Conservation (phyloP, 2,797 vertebrate genomes). For the Gadopsis bispinosus region DNA sequence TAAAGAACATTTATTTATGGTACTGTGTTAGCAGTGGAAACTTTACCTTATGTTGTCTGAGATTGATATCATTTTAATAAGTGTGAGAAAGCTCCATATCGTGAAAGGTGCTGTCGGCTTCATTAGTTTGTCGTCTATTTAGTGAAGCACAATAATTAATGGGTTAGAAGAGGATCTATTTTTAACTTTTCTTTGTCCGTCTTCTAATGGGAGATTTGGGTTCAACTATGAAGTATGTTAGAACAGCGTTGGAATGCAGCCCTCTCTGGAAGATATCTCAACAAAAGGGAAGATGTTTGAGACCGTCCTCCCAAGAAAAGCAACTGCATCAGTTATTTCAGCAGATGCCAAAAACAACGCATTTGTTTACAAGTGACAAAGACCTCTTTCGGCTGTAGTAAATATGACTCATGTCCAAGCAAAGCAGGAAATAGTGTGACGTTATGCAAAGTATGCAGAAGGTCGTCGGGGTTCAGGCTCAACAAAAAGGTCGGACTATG, state of each 20-base stretch:
- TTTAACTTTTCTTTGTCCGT: slow-evolving; percentile 13
- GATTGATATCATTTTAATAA: slow-evolving; percentile 18
- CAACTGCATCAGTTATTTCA: neutral
- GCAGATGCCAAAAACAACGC: no score
- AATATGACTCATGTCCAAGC: neutral
- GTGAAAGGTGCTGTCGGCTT: slow-evolving; percentile 35
- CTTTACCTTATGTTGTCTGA: slow-evolving; percentile 41
- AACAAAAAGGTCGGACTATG: neutral
- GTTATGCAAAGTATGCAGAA: no score
- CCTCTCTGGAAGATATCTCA: neutral
- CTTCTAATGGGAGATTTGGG: slow-evolving; percentile 39
- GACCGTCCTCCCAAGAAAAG: neutral
- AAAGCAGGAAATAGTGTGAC: neutral
- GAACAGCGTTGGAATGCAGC: neutral
- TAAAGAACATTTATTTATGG: slow-evolving; percentile 61
- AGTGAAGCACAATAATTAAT: slow-evolving; percentile 37
- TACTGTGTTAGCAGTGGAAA: slow-evolving; percentile 17
- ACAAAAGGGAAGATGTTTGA: neutral
- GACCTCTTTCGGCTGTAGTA: neutral
- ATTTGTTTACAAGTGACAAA: neutral
- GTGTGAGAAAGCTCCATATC: slow-evolving; percentile 24
- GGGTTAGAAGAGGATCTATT: slow-evolving; percentile 35
- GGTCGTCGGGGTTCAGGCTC: neutral
- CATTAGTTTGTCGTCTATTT: slow-evolving; percentile 48
- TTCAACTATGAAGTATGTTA: neutral